These are phyloP conservation scores for Dromococcyx pavoninus DNA, from an alignment of 2,797 vertebrate species.

Conservation along the genomic window DNA sequence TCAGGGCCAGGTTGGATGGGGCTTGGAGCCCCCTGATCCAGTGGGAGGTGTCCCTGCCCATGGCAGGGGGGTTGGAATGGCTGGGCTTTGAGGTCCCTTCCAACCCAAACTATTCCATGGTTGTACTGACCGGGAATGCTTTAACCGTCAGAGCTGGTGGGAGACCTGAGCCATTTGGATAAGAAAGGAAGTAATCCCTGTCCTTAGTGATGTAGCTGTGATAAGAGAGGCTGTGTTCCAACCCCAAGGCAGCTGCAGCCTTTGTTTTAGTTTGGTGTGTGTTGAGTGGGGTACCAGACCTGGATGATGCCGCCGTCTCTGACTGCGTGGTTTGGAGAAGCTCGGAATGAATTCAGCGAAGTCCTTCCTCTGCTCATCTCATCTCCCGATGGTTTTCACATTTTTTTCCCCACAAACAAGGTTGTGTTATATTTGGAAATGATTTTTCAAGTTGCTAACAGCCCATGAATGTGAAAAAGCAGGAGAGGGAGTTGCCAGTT, in stretches of 20 bases:
- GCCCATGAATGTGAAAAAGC: not conserved
- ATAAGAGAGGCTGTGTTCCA: not conserved
- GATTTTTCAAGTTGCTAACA: not conserved
- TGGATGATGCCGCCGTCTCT: not conserved
- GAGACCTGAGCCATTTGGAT: not conserved
- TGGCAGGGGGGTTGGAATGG: no score
- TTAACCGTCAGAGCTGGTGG: accelerated
- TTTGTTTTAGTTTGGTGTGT: not conserved
- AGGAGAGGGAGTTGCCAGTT: not conserved
- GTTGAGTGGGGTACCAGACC: not conserved
- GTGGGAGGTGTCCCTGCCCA: no score
- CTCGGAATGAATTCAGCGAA: not conserved
- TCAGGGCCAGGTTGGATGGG: no score
- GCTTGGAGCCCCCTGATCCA: no score
- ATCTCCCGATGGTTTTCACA: not conserved
- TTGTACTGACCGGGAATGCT: not conserved
- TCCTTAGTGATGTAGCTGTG: not conserved
- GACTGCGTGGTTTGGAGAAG: not conserved
- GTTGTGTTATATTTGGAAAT: not conserved
- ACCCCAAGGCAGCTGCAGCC: not conserved
- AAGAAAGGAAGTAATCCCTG: not conserved
- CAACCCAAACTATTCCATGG: no score
- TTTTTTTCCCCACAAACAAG: not conserved
- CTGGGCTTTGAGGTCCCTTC: no score
- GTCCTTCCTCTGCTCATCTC: not conserved